phyloP scores from a whole-genome alignment of 2,888 invertebrate species.

The Enchytraeus crypticus region DNA sequence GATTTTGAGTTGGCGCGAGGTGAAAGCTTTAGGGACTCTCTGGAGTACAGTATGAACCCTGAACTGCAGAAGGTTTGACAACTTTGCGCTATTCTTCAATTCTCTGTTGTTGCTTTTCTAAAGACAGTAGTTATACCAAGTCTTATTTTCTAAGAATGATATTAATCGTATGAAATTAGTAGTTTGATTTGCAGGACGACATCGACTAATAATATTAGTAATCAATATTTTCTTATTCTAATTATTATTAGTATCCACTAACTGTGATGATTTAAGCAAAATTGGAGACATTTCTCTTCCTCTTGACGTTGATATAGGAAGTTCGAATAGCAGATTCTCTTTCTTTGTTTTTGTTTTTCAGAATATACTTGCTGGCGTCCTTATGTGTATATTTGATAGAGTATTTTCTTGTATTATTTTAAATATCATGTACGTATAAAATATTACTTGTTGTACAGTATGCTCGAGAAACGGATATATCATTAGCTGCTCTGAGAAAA shows the following conservation, averaged over 20 bases:
- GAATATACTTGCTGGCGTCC: too few relatives aligned
- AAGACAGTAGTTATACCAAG: too few relatives aligned
- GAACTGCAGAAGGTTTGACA: slow-evolving; percentile 62
- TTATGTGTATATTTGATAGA: too few relatives aligned
- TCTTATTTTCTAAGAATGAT: too few relatives aligned
- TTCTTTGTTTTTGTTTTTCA: background rate
- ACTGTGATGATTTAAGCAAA: too few relatives aligned
- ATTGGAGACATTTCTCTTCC: too few relatives aligned
- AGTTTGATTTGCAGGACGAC: background rate
- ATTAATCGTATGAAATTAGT: background rate
- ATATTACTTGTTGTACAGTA: slow-evolving; percentile 54
- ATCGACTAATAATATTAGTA: background rate
- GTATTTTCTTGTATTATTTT: too few relatives aligned
- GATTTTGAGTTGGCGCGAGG: background rate
- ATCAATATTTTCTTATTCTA: too few relatives aligned
- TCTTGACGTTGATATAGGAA: background rate
- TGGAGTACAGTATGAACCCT: slow-evolving; percentile 82
- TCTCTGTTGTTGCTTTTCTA: too few relatives aligned
- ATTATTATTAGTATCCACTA: too few relatives aligned
- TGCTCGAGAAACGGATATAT: slow-evolving; percentile 78
- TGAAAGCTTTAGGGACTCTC: slow-evolving; percentile 13
- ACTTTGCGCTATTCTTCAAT: background rate
- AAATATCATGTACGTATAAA: too few relatives aligned
- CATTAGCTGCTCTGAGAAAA: slow-evolving; percentile 69
- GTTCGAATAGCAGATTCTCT: background rate